Conservation (phyloP, 2,113 vertebrate species). For the Procavia capensis region DNA sequence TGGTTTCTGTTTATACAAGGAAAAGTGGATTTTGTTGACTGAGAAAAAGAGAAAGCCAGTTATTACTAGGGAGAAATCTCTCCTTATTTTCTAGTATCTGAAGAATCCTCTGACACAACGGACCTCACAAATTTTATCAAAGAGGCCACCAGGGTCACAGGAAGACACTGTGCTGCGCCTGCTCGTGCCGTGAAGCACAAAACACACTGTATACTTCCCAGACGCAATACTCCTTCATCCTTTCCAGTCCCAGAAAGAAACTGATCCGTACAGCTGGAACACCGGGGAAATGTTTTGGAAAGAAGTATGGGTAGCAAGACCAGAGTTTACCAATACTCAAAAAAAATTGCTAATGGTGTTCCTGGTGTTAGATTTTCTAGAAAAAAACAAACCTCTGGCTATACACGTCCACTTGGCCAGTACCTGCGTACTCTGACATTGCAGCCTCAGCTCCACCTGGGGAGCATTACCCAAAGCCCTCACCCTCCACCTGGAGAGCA, state of each 20-base stretch:
- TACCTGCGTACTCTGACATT: fast-evolving
- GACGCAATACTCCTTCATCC: background rate
- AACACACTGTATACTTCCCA: background rate
- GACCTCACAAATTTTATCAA: background rate
- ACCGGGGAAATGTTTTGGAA: background rate
- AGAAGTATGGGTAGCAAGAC: background rate
- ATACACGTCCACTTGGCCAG: background rate
- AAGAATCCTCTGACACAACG: background rate
- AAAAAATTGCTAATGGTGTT: background rate
- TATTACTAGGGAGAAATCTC: background rate
- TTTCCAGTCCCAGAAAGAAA: background rate
- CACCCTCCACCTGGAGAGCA: background rate
- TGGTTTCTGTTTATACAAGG: background rate
- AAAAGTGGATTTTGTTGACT: background rate
- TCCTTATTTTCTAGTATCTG: background rate
- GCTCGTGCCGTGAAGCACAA: background rate
- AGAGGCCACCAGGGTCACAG: background rate
- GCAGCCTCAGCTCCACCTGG: background rate
- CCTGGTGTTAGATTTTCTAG: background rate
- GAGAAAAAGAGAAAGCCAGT: background rate
- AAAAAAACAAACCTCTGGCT: background rate
- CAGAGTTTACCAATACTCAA: background rate
- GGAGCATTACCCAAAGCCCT: background rate
- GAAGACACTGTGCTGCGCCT: background rate
- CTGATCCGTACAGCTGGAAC: background rate